phyloP scores from a whole-genome alignment of 2,888 invertebrate genomes.

The Halictus ligatus region DNA sequence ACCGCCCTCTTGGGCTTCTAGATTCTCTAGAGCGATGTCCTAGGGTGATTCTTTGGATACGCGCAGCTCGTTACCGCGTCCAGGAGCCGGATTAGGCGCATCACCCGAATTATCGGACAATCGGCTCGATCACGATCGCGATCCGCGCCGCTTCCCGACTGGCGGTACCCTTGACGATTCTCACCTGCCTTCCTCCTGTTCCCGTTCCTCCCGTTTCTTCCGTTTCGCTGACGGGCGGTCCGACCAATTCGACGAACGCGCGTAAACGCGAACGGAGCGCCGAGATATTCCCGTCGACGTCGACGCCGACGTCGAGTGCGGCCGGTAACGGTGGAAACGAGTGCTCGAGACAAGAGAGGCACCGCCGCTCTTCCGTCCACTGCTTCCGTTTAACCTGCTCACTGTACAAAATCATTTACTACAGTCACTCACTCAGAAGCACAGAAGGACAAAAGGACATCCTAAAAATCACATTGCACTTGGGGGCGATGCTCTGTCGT shows the following conservation, averaged over 20 bases:
- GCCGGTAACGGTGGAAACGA: neutral
- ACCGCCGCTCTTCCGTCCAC: conserved; percentile 9
- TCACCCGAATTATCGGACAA: conserved; percentile 31
- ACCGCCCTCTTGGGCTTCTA: neutral
- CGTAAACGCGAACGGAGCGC: neutral
- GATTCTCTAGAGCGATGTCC: neutral
- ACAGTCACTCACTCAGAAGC: conserved; percentile 46
- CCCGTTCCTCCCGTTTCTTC: neutral
- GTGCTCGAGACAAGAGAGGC: neutral
- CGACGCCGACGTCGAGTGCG: neutral
- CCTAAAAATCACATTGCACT: conserved; percentile 58
- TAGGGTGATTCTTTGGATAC: neutral
- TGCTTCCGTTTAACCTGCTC: conserved; percentile 12
- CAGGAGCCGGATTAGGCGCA: conserved; percentile 47
- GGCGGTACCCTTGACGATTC: neutral
- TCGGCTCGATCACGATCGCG: conserved; percentile 54
- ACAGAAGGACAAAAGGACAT: conserved; percentile 27
- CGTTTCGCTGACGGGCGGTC: neutral
- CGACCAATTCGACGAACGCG: neutral
- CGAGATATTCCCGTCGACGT: neutral
- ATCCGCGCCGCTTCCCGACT: conserved; percentile 34
- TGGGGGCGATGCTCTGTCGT: conserved; percentile 33
- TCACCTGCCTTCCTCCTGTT: neutral
- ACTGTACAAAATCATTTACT: conserved; percentile 26
- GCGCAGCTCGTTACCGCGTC: conserved; percentile 17